These are phyloP conservation scores for Romanogobio albipinnatus DNA, from an alignment of 2,113 vertebrate genomes.

Conservation along the genomic window DNA sequence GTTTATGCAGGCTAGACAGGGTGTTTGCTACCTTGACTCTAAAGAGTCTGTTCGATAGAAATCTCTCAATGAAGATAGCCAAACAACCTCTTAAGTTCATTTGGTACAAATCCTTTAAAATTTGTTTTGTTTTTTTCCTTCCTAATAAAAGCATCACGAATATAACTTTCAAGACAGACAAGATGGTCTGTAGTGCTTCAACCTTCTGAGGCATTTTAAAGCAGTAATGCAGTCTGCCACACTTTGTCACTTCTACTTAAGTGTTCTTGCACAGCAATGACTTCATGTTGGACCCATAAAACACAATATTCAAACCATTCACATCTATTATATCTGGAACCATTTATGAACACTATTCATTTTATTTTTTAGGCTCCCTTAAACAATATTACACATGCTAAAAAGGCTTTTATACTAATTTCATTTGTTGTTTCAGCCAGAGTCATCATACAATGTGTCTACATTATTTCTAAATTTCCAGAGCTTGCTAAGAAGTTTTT, in stretches of 20 bases:
- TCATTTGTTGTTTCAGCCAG: neutral
- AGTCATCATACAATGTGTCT: neutral
- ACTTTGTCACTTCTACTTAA: neutral
- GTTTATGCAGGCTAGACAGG: too few species aligned
- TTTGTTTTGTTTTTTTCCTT: too few species aligned
- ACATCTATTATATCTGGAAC: neutral
- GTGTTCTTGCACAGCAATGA: neutral
- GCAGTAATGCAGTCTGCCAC: neutral
- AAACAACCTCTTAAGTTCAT: too few species aligned
- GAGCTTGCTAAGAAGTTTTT: conserved; percentile 6
- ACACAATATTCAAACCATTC: neutral
- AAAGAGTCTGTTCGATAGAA: too few species aligned
- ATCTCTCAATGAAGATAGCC: too few species aligned
- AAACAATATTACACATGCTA: neutral
- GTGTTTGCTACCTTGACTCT: too few species aligned
- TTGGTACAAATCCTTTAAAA: too few species aligned
- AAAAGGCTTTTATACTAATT: neutral
- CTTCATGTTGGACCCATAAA: conserved; percentile 16
- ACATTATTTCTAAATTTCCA: conserved; percentile 1
- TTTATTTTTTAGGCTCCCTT: neutral
- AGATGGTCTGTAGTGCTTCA: too few species aligned
- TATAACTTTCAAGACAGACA: too few species aligned
- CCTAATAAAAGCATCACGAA: too few species aligned
- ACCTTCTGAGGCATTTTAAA: neutral
- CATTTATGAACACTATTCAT: neutral